Conservation (phyloP, 2,888 invertebrate genomes). For the Thecocarcelia acutangulata region DNA sequence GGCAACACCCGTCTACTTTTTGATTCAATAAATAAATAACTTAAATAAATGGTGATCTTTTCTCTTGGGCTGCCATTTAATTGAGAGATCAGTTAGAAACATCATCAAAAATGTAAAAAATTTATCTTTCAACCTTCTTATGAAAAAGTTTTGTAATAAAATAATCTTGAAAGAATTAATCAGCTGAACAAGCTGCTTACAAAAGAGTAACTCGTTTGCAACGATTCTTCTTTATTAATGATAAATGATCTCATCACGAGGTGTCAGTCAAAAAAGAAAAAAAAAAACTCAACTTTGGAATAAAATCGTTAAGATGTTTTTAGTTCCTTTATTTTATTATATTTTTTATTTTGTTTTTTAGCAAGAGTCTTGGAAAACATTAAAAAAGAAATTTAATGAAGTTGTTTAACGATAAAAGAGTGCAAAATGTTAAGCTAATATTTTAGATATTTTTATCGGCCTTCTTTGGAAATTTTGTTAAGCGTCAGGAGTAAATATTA, state of each 20-base stretch:
- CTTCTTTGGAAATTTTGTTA: constrained; percentile 25
- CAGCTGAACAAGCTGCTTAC: constrained; percentile 66
- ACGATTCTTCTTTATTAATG: constrained; percentile 73
- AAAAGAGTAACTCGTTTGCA: constrained; percentile 77
- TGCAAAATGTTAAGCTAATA: constrained; percentile 37
- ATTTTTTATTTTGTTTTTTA: background rate
- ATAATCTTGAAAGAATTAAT: constrained; percentile 60
- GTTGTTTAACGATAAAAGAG: constrained; percentile 43
- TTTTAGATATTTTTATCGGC: constrained; percentile 10
- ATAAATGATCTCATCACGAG: constrained; percentile 80
- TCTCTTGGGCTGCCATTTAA: constrained; percentile 58
- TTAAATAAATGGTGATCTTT: no score
- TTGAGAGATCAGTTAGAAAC: constrained; percentile 64
- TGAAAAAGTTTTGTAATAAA: constrained; percentile 53
- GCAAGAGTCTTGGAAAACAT: constrained; percentile 13
- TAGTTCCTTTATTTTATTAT: constrained; percentile 15
- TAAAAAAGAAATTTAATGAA: constrained; percentile 38
- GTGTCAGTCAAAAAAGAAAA: constrained; percentile 76
- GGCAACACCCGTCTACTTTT: constrained; percentile 56
- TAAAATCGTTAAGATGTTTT: constrained; percentile 71
- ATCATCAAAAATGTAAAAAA: constrained; percentile 60
- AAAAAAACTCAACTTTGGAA: constrained; percentile 55
- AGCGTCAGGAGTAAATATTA: constrained; percentile 1
- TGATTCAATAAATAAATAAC: constrained; percentile 29
- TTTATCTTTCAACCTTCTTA: background rate